Percentiles rank a stretch among this genome's conserved stretches.
Evolutionary conservation across 2,888 invertebrate species (phyloP).

Genomic region (Cheilosia urbana): DNA sequence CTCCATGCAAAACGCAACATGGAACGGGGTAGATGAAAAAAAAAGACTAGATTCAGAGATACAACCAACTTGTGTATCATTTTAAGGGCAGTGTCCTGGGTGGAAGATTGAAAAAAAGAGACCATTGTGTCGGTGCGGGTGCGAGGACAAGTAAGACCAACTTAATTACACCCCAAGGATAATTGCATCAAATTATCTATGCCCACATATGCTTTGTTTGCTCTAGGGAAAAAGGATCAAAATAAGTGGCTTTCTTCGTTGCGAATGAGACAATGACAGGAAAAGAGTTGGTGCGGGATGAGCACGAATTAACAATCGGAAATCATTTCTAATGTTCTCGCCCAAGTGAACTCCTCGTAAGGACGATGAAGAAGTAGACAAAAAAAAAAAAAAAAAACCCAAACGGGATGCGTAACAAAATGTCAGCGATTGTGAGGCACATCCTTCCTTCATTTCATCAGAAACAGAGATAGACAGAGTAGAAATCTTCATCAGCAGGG

Average conservation of each 20-base stretch:
- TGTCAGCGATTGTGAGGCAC: slow-evolving; percentile 61
- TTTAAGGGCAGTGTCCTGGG: slow-evolving; percentile 68
- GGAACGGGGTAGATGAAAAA: slow-evolving; percentile 3
- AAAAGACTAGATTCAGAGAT: slow-evolving; percentile 25
- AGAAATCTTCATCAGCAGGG: slow-evolving; percentile 71
- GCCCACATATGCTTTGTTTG: slow-evolving; percentile 68
- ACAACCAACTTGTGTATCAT: slow-evolving; percentile 58
- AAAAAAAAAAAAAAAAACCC: slow-evolving; percentile 4
- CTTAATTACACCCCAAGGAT: slow-evolving; percentile 75
- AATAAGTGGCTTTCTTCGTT: slow-evolving; percentile 64
- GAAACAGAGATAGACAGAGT: slow-evolving; percentile 3
- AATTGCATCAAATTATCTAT: slow-evolving; percentile 74
- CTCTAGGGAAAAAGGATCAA: slow-evolving; percentile 60
- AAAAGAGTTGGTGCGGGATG: slow-evolving; percentile 14
- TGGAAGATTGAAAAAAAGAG: slow-evolving; percentile 25
- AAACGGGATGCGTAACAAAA: slow-evolving; percentile 46
- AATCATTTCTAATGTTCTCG: slow-evolving; percentile 76
- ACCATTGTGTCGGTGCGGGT: not conserved
- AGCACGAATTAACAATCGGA: slow-evolving; percentile 69
- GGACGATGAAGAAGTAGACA: not conserved
- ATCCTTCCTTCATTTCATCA: slow-evolving; percentile 62
- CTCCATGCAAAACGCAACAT: slow-evolving; percentile 57
- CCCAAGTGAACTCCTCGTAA: slow-evolving; percentile 61
- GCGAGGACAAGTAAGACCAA: slow-evolving; percentile 55
- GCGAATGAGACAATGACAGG: slow-evolving; percentile 56